phyloP scores from a whole-genome alignment of 92 coral and sea anemone species.

The Phymanthus crucifer region DNA sequence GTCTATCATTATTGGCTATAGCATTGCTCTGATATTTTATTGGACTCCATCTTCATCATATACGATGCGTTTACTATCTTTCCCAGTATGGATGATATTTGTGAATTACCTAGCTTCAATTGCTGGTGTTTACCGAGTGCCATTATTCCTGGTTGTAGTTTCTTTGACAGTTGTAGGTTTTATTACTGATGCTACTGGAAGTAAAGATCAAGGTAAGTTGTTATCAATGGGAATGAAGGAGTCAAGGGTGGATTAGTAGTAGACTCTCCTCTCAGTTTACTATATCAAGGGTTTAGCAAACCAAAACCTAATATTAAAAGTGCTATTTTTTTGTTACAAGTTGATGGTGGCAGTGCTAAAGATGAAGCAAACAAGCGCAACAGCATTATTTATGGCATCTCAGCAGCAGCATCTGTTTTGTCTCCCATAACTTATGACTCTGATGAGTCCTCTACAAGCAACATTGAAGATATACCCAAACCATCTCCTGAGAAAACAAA shows the following conservation, averaged over 20 bases:
- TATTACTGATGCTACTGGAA: conserved; percentile 62
- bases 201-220: conserved; percentile 70
- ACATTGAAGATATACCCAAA: conserved; percentile 45
- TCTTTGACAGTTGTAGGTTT: conserved; percentile 76
- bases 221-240: not conserved
- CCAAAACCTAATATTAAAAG: not conserved
- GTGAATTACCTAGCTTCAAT: conserved; percentile 81
- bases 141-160: conserved; percentile 66
- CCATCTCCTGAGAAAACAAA: conserved; percentile 6
- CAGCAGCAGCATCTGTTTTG: conserved; percentile 83
- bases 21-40: conserved; percentile 64
- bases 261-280: too few relatives aligned
- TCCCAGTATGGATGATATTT: conserved; percentile 89
- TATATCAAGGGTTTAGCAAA: too few relatives aligned
- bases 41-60: conserved; percentile 87
- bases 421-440: conserved; percentile 56
- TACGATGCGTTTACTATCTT: conserved; percentile 64
- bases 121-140: conserved; percentile 88
- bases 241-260: not conserved
- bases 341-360: conserved; percentile 30
- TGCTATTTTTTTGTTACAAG: conserved; percentile 10
- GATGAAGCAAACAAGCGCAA: conserved; percentile 52
- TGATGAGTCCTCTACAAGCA: conserved; percentile 64
- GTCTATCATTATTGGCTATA: conserved; percentile 73
- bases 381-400: conserved; percentile 65